phyloP scores from a whole-genome alignment of 2,797 vertebrate species.

The Lophotriccus pileatus region DNA sequence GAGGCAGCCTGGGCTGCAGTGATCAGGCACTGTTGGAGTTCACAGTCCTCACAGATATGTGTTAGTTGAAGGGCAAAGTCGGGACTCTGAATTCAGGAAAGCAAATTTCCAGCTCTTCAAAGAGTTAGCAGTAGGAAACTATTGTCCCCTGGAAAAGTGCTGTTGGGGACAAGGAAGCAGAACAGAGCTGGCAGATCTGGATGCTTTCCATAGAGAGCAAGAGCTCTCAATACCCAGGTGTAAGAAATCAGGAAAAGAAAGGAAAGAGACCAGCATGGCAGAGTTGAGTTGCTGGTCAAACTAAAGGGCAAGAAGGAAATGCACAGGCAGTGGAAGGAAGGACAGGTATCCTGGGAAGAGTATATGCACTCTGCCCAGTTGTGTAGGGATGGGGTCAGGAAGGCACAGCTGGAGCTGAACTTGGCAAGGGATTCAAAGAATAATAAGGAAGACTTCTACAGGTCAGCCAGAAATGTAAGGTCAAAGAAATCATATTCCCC shows the following conservation, averaged over 20 bases:
- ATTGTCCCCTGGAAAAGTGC: not conserved
- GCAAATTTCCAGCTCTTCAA: not conserved
- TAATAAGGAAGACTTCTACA: not conserved
- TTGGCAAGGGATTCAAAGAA: not conserved
- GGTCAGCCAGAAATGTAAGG: not conserved
- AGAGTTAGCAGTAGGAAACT: not conserved
- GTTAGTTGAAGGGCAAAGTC: not conserved
- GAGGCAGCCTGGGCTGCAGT: not conserved
- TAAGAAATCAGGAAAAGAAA: not conserved
- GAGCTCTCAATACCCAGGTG: not conserved
- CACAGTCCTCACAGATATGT: not conserved
- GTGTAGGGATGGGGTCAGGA: not conserved
- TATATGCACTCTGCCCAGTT: not conserved
- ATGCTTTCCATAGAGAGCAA: not conserved
- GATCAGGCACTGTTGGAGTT: not conserved
- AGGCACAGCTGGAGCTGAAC: not conserved
- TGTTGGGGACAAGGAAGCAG: not conserved
- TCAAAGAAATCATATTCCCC: not conserved
- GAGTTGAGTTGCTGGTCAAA: not conserved
- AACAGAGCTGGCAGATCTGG: not conserved
- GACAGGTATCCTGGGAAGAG: not conserved
- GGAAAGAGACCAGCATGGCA: not conserved
- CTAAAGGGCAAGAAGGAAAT: not conserved
- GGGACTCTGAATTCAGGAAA: not conserved
- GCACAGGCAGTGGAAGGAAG: not conserved